Evolutionary conservation across 1,140 invertebrate species (phyloP).

Genomic region (Brachionus rotundiformis): DNA sequence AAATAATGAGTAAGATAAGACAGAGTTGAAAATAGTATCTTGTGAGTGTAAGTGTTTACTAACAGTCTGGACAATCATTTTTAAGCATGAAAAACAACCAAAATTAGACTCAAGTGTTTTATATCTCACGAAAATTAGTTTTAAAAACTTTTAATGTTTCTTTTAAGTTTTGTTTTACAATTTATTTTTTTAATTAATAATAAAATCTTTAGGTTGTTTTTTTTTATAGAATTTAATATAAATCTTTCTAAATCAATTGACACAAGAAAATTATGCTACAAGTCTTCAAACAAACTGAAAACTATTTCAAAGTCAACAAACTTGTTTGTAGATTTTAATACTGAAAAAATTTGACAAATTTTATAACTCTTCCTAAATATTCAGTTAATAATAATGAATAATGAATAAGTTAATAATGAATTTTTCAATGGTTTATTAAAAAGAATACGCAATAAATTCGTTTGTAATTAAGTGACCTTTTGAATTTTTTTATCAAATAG

Average conservation of each 20-base stretch:
- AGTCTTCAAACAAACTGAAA: not conserved
- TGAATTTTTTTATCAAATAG: not conserved
- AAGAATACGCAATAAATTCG: not conserved
- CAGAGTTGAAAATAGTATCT: not conserved
- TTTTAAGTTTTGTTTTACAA: not conserved
- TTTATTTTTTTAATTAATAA: constrained; percentile 9
- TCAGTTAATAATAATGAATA: too few relatives aligned
- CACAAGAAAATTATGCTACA: not conserved
- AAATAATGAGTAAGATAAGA: constrained; percentile 9
- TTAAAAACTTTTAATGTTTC: constrained; percentile 16
- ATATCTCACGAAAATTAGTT: not conserved
- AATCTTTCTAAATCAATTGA: not conserved
- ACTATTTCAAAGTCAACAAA: not conserved
- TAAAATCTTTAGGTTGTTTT: constrained; percentile 5
- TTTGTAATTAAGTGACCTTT: not conserved
- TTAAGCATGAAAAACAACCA: not conserved
- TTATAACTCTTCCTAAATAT: not conserved
- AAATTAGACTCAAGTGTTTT: not conserved
- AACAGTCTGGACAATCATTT: not conserved
- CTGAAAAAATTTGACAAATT: not conserved
- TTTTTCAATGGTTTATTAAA: not conserved
- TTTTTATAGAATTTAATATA: not conserved
- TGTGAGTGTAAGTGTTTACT: constrained; percentile 11
- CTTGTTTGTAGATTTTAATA: not conserved
- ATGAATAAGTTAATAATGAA: not conserved